Evolutionary conservation across 2,888 invertebrate genomes (phyloP).

Genomic region (Poecilobothrus nobilitatus): DNA sequence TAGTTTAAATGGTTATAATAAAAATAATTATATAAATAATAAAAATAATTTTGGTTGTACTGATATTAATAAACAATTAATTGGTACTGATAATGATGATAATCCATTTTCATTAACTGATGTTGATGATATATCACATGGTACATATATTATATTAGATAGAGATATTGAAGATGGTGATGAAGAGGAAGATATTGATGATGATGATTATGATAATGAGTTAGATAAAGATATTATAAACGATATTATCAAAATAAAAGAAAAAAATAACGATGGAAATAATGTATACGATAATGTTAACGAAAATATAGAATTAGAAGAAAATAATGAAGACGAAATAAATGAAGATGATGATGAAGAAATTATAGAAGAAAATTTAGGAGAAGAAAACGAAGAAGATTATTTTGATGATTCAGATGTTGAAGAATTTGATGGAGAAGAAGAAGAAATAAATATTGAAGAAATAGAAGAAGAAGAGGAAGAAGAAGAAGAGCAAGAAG

Average conservation of each 20-base stretch:
- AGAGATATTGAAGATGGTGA: slow-evolving; percentile 10
- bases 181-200: neutral
- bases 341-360: slow-evolving; percentile 25
- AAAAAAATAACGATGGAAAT: slow-evolving; percentile 10
- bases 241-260: neutral
- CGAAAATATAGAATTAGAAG: neutral
- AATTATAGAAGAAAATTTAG: slow-evolving; percentile 14
- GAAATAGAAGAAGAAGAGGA: slow-evolving; percentile 32
- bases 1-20: neutral
- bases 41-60: neutral
- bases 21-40: neutral
- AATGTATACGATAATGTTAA: neutral
- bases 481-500: slow-evolving; percentile 21
- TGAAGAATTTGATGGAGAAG: slow-evolving; percentile 26
- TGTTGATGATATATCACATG: neutral
- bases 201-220: neutral
- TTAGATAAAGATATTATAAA: neutral
- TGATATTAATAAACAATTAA: neutral
- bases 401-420: slow-evolving; percentile 26
- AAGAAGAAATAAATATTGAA: slow-evolving; percentile 28
- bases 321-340: neutral
- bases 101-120: neutral
- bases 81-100: neutral
- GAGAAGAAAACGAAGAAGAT: slow-evolving; percentile 26
- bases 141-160: slow-evolving; percentile 5